Conservation (phyloP, 1,140 invertebrate genomes). For the Akabosia matsudoensis region DNA sequence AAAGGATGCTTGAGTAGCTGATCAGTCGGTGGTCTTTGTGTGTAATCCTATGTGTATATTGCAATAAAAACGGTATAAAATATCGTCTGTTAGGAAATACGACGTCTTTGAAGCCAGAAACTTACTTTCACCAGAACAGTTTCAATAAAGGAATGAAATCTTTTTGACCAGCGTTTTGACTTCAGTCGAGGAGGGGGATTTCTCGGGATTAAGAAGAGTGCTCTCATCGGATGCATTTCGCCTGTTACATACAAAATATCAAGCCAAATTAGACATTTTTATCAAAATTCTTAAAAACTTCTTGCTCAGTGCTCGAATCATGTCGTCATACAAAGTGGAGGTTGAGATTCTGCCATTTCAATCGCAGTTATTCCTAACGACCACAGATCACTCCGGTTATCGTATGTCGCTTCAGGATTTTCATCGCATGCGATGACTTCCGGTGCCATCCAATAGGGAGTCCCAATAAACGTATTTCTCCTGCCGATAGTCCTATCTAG, state of each 20-base stretch:
- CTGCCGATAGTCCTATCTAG: conserved; percentile 97
- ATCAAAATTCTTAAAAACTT: conserved; percentile 10
- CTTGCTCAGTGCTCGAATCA: neutral
- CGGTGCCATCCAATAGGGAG: conserved; percentile 53
- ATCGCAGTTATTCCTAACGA: conserved; percentile 77
- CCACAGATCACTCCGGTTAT: conserved; percentile 98
- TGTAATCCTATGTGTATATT: conserved; percentile 73
- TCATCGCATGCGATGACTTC: conserved; percentile 99
- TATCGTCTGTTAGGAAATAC: neutral
- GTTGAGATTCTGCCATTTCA: conserved; percentile 99
- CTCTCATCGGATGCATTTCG: conserved; percentile 99
- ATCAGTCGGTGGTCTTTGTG: conserved; percentile 96
- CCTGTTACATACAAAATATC: conserved; percentile 16
- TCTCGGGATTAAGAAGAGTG: conserved; percentile 91
- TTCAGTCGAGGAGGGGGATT: conserved; percentile 95
- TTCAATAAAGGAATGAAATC: conserved; percentile 87
- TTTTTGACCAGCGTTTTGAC: conserved; percentile 97
- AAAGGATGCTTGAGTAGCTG: conserved; percentile 96
- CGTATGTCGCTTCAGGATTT: conserved; percentile 99
- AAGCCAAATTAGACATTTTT: conserved; percentile 25
- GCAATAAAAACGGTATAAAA: neutral
- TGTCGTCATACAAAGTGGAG: conserved; percentile 69
- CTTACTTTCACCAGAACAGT: conserved; percentile 77
- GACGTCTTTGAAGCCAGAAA: neutral
- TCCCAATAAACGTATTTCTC: conserved; percentile 97